phyloP scores from a whole-genome alignment of 1,140 invertebrate species.

The Solenopsis invicta region DNA sequence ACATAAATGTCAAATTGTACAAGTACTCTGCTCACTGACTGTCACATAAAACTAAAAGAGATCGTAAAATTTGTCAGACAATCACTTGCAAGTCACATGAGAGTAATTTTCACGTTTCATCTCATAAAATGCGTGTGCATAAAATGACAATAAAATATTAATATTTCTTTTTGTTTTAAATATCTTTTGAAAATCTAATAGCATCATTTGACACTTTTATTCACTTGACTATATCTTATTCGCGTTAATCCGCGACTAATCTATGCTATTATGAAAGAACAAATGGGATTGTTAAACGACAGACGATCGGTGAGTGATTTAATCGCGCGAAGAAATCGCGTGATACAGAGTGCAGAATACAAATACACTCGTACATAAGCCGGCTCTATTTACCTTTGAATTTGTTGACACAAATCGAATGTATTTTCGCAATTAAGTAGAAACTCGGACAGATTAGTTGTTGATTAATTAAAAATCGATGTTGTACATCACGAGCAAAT shows the following conservation, averaged over 20 bases:
- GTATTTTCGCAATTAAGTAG: conserved; percentile 49
- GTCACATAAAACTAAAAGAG: conserved; percentile 1
- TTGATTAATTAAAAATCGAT: conserved; percentile 58
- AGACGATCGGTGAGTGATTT: background rate
- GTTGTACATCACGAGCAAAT: conserved; percentile 44
- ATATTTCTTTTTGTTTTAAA: background rate
- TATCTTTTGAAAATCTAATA: background rate
- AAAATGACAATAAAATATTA: background rate
- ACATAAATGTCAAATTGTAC: background rate
- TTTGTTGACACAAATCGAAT: conserved; percentile 50
- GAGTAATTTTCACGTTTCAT: background rate
- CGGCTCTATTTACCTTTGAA: conserved; percentile 55
- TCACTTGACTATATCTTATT: background rate
- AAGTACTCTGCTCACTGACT: background rate
- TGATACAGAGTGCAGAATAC: conserved; percentile 45
- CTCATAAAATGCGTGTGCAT: conserved; percentile 5
- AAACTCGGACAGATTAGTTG: conserved; percentile 51
- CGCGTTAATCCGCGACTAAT: background rate
- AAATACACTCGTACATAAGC: conserved; percentile 50
- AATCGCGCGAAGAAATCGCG: conserved; percentile 10
- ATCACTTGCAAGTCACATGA: background rate
- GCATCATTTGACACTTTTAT: background rate
- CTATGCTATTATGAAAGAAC: background rate
- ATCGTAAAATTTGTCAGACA: background rate
- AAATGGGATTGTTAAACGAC: background rate